Base-by-base conservation (phyloP, 2,113 vertebrate species). In the Trichechus manatus region DNA sequence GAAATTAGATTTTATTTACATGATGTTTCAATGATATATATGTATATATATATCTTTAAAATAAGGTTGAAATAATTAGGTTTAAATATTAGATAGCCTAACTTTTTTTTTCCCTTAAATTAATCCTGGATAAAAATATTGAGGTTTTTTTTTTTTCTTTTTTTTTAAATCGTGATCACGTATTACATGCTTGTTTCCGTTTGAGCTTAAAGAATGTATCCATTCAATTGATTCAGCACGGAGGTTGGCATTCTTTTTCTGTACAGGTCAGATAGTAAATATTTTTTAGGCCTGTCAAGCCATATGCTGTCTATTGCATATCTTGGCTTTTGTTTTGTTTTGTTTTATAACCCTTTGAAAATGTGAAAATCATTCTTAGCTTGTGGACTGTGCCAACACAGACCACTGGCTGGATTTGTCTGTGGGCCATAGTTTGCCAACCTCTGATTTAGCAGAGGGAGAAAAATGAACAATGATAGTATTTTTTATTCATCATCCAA, bases 1-100 rank as follows among this genome's bases (percentile, higher is more conserved):
- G 23, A 87, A 95, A 92, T 85, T 72, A 82, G 9, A 50, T 91
- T 94, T 96, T 96, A 95, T 91, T 93, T 96, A 27, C 11, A 72
- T 93, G 33, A 82, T 91, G 19, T 83, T 93, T 94, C 70, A 84
- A 42, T 89, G 23, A 20, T 50, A 5, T 56, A 56, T 11, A 15
- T 56, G 53, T 56, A 1, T 88, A 0, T 82, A 1, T 59, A 42
- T 84, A 11, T 27, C 22, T 11, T 82, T 85, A 25, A 93, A 96
- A 50, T 74, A 88, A 89, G 64, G 8, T 87, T 90, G 56, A 96
- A 44, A 36, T 4, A 74, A 2, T 91, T 94, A 81, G 42, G 7
- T 87, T 91, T 89, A 83, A 75, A 47, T 87, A 50, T 74, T 87
- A 91, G 72, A 94, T 93, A 84, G 75, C 1, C 1, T 89, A 15